Evolutionary conservation across 2,888 invertebrate genomes (phyloP).

Genomic region (Apodemia duryi): DNA sequence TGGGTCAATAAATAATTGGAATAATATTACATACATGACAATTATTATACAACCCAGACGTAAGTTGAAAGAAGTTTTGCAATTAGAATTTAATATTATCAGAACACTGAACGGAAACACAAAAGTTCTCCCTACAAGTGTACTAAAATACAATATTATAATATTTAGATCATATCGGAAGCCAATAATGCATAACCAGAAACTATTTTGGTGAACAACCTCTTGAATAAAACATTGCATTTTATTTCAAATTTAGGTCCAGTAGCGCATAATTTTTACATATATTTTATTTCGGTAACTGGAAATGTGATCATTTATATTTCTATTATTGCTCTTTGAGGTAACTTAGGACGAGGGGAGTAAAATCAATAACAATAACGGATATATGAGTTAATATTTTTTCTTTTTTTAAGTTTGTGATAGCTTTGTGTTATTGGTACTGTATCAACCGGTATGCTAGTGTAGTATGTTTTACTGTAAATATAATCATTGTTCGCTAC

Average conservation of each 20-base stretch:
- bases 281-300: constrained; percentile 38
- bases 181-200: constrained; percentile 13
- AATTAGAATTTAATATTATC: constrained; percentile 1
- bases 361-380: not conserved
- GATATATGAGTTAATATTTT: not conserved
- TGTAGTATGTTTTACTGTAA: no score
- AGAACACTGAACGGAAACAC: not conserved
- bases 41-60: not conserved
- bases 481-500: no score
- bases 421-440: no score
- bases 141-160: not conserved
- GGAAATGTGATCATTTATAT: constrained; percentile 26
- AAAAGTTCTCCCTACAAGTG: not conserved
- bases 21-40: not conserved
- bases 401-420: not conserved
- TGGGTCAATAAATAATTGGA: no score
- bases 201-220: constrained; percentile 21
- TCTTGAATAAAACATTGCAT: constrained; percentile 68
- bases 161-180: not conserved
- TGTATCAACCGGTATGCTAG: no score
- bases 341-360: constrained; percentile 17
- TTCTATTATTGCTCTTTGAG: constrained; percentile 24
- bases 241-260: constrained; percentile 62
- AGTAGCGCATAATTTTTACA: constrained; percentile 67
- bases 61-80: not conserved